phyloP scores from a whole-genome alignment of 2,888 invertebrate species.

The Lamellibrachia satsuma region DNA sequence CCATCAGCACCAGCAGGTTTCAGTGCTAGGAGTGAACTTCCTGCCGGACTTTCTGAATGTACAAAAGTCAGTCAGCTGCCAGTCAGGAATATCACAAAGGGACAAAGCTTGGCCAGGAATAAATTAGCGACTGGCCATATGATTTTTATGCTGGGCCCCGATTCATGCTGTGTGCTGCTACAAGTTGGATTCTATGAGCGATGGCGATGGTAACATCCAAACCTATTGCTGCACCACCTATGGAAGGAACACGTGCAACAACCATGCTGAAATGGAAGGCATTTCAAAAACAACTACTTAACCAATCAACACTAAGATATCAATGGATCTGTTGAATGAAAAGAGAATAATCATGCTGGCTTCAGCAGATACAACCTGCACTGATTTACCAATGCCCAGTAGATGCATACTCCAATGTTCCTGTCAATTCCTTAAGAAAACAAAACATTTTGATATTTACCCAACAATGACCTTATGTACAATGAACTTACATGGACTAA shows the following conservation, averaged over 20 bases:
- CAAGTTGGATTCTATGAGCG: not conserved
- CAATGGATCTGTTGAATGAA: not conserved
- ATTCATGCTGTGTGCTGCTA: not conserved
- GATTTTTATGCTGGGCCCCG: not conserved
- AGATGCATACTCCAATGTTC: no score
- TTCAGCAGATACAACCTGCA: not conserved
- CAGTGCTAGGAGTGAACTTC: no score
- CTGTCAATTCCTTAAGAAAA: not conserved
- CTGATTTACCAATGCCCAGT: not conserved
- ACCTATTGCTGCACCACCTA: not conserved
- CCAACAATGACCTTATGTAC: not conserved
- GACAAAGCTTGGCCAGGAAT: no score
- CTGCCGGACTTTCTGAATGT: not conserved
- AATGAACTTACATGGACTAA: not conserved
- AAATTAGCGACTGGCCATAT: not conserved
- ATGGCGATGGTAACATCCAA: not conserved
- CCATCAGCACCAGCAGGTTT: no score
- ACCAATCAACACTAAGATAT: not conserved
- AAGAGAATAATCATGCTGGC: not conserved
- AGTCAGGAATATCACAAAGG: not conserved
- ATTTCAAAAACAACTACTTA: not conserved
- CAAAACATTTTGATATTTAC: not conserved
- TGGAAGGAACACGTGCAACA: not conserved
- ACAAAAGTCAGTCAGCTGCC: not conserved
- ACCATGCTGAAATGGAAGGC: not conserved